These are phyloP conservation scores for Marcusenius ussheri DNA, from an alignment of 2,113 vertebrate genomes.

Conservation along the genomic window DNA sequence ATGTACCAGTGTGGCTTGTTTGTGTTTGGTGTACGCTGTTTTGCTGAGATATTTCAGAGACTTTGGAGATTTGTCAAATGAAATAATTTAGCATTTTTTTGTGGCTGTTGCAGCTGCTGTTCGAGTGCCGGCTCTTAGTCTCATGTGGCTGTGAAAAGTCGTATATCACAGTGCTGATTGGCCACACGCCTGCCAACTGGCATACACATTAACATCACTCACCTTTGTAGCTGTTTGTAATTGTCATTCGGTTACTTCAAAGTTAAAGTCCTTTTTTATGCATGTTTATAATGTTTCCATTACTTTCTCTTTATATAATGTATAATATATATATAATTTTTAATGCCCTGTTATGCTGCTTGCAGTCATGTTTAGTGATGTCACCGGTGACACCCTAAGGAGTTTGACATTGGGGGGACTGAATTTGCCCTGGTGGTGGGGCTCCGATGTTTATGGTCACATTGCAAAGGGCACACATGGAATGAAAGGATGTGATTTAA, in stretches of 20 bases:
- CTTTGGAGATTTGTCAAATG: neutral
- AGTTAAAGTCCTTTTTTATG: neutral
- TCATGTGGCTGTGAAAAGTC: neutral
- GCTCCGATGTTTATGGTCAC: neutral
- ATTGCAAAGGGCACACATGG: neutral
- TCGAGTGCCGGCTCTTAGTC: neutral
- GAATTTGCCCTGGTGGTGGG: neutral
- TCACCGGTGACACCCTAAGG: neutral
- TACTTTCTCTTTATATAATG: neutral
- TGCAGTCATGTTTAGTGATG: neutral
- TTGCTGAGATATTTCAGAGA: neutral
- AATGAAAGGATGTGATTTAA: neutral
- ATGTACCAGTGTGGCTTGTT: neutral
- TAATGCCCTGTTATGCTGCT: neutral
- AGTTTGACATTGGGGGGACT: neutral
- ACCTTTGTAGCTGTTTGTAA: neutral
- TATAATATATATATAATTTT: too few species aligned
- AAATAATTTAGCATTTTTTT: neutral
- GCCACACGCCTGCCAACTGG: neutral
- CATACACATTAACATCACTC: neutral
- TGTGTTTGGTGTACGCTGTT: neutral
- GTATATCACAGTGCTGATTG: neutral
- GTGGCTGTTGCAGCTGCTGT: neutral
- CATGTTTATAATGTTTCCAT: neutral
- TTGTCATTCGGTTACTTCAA: neutral